Base-by-base conservation (phyloP, 2,113 vertebrate species). In the Proterorhinus semilunaris region DNA sequence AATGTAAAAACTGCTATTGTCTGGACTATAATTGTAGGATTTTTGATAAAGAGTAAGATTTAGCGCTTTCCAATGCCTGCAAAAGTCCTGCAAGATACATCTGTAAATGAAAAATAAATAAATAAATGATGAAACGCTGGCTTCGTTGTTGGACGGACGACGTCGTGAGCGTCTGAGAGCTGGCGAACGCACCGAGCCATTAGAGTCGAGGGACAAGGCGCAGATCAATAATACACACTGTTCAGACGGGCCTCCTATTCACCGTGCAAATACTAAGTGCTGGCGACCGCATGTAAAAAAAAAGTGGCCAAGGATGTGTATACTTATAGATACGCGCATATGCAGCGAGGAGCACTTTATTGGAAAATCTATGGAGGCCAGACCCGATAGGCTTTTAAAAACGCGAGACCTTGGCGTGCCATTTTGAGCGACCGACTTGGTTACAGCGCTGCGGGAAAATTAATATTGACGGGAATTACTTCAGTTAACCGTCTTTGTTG, bases 171-270 rank as follows among this genome's bases (percentile, higher is more conserved):
- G 27, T 36, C 27, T 36, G 4, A 36, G 78, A 69, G 77, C 42
- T 55, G 79, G 81, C 68, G 87, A 84, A 90, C 83, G 69, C 61
- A 83, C 27, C 3, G 84, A 89, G 92, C 94, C 91, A 94, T 95
- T 94, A 95, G 91, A 36, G 86, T 71, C 82, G 92, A 93, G 91
- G 92, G 93, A 74, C 16, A 83, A 69, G 54, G 15, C 42, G 64
- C 44, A 95, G 95, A 96, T 96, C 95, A 91, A 96, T 95, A 75
- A 74, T 76, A 87, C 92, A 92, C 89, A 36, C 27, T 85, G 86
- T 86, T 90, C 91, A 88, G 86, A 57, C 77, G 87, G 88, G 90
- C 90, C 91, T 89, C 88, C 85, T 91, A 89, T 90, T 91, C 91
- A 92, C 91, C 79, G 87, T 81, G 86, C 79, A 89, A 90, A 90